These are phyloP conservation scores for Drosophila silvestris DNA, from an alignment of 2,888 invertebrate genomes.

Conservation along the genomic window DNA sequence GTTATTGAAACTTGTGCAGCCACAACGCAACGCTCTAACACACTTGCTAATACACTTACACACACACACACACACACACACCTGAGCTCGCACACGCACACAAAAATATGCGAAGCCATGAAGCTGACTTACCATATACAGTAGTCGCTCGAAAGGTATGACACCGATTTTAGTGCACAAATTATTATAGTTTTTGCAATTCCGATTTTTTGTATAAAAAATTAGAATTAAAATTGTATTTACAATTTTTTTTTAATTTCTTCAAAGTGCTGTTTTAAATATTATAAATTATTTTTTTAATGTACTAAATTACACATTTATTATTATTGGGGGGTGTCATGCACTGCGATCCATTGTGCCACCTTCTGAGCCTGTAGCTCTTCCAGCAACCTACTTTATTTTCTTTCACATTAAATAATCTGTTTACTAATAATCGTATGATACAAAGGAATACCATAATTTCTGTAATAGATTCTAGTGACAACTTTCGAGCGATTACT, in stretches of 20 bases:
- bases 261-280: neutral
- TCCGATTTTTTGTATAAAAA: neutral
- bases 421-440: neutral
- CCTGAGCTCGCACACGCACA: constrained; percentile 15
- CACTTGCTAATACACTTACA: constrained; percentile 14
- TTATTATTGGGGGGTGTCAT: neutral
- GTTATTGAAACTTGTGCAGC: constrained; percentile 66
- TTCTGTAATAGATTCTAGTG: neutral
- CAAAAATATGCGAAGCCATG: constrained; percentile 7
- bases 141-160: neutral
- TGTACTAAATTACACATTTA: neutral
- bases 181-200: neutral
- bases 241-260: neutral
- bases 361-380: too few relatives aligned
- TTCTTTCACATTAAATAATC: neutral
- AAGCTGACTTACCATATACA: constrained; percentile 2
- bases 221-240: neutral
- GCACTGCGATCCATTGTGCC: neutral
- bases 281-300: neutral
- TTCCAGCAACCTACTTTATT: neutral
- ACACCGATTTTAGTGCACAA: neutral
- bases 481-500: constrained; percentile 1
- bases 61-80: constrained; percentile 11
- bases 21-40: constrained; percentile 10
- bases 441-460: neutral